Base-by-base conservation (phyloP, 2,113 vertebrate genomes). In the Hippocampus comes region DNA sequence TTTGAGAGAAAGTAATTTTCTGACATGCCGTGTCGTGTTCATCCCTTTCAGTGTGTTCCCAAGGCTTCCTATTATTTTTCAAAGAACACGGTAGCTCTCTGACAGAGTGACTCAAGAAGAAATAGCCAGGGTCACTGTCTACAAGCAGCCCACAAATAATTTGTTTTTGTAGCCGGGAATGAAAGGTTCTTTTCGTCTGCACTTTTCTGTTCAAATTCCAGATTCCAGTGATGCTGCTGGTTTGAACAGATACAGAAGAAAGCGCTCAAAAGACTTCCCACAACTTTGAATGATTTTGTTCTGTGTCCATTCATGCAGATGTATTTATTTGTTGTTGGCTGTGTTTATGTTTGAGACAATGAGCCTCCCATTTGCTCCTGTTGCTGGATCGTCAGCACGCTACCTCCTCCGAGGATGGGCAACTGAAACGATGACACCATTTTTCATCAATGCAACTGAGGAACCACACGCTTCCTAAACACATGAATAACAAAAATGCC, bases 1-100 rank as follows among this genome's bases (percentile, higher is more conserved):
- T 85, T 66, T 74, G 78, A 68, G 70, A 63, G 57, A 88, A 85
- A 86, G 80, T 85, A 71, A 86, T 88, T 87, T 87, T 72, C 80
- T 83, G 78, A 77, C 77, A 78, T 66, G 75, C 48, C 81, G 56
- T 74, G 75, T 84, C 84, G 82, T 70, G 80, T 79, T 57, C 79
- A 88, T 84, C 84, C 75, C 82, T 79, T 84, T 82, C 76, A 73
- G 41, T 49, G 23, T 69, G 53, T 74, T 89, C 84, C 84, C 82
- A 84, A 86, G 87, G 85, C 82, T 88, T 78, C 74, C 76, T 82
- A 86, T 87, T 89, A 82, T 81, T 88, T 86, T 82, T 86, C 78
- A 83, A 77, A 86, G 80, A 82, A 78, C 67, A 48, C 59, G 3
- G 65, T 10, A 65, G 77, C 73, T 73, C 77, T 78, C 64, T 34